These are phyloP conservation scores for Gadopsis marmoratus DNA, from an alignment of 2,797 vertebrate species.

Conservation along the genomic window DNA sequence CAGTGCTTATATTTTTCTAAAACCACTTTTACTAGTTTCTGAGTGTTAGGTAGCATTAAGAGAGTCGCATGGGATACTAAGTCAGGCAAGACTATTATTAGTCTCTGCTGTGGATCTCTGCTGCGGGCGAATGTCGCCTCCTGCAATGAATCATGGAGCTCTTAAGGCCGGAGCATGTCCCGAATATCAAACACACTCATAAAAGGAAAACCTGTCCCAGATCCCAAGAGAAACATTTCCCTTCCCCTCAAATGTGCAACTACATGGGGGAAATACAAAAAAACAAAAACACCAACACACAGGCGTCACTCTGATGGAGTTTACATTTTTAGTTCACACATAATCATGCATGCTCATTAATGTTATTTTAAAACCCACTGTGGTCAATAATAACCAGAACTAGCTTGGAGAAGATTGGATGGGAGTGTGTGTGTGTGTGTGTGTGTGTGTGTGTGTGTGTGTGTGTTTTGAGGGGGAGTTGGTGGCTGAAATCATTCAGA, in stretches of 20 bases:
- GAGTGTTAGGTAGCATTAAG: constrained; percentile 76
- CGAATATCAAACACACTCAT: constrained; percentile 88
- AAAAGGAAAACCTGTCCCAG: constrained; percentile 88
- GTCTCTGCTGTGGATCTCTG: constrained; percentile 82
- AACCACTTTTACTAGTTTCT: constrained; percentile 80
- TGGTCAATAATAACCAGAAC: constrained; percentile 65
- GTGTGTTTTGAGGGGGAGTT: constrained; percentile 18
- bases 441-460: constrained; percentile 27
- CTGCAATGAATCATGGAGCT: constrained; percentile 87
- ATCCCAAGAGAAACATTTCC: constrained; percentile 81
- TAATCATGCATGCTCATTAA: constrained; percentile 68
- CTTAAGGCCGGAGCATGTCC: constrained; percentile 86
- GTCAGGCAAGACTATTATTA: constrained; percentile 85
- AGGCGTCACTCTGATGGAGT: constrained; percentile 55
- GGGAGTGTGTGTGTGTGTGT: constrained; percentile 29
- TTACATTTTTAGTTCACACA: constrained; percentile 51
- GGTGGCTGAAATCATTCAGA: constrained; percentile 63
- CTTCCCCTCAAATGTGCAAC: constrained; percentile 65
- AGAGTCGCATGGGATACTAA: constrained; percentile 79
- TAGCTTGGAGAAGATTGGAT: constrained; percentile 32
- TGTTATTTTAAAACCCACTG: constrained; percentile 64
- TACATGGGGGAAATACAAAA: constrained; percentile 72
- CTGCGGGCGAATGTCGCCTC: constrained; percentile 80
- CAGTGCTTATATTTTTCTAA: constrained; percentile 63
- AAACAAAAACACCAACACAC: constrained; percentile 16